These are phyloP conservation scores for Caenorhabditis sp. DNA, from an alignment of 2,888 invertebrate species.

Conservation along the genomic window DNA sequence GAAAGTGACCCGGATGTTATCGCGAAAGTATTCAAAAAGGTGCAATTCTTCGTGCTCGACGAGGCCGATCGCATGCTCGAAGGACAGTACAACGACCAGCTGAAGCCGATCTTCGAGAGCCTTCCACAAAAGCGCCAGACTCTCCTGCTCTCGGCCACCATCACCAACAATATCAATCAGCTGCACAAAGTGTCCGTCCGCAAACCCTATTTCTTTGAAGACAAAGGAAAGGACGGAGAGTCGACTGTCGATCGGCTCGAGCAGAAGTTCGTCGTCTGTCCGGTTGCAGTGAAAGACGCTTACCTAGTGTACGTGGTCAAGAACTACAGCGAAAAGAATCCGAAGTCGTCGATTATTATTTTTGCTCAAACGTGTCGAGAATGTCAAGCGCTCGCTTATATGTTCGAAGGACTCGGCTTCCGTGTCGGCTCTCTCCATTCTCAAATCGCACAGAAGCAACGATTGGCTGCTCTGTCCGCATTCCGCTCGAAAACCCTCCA, in stretches of 20 bases:
- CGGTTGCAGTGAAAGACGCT: conserved; percentile 86
- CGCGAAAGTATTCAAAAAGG: conserved; percentile 84
- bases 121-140: conserved; percentile 81
- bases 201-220: conserved; percentile 83
- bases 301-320: conserved; percentile 71
- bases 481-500: conserved; percentile 91
- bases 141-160: conserved; percentile 86
- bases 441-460: conserved; percentile 90
- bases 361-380: conserved; percentile 91
- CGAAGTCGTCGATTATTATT: conserved; percentile 90
- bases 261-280: conserved; percentile 90
- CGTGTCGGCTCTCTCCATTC: conserved; percentile 87
- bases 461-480: conserved; percentile 88
- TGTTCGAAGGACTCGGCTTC: conserved; percentile 78
- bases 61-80: conserved; percentile 91
- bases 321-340: conserved; percentile 83
- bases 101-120: conserved; percentile 86
- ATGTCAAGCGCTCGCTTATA: conserved; percentile 76
- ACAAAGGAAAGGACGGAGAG: conserved; percentile 78
- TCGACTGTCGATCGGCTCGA: conserved; percentile 87
- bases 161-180: conserved; percentile 88
- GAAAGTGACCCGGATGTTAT: conserved; percentile 83
- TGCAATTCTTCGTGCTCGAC: conserved; percentile 92
- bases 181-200: conserved; percentile 82
- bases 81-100: conserved; percentile 80